phyloP scores from a whole-genome alignment of 2,113 vertebrate species.

The Theristicus caerulescens region DNA sequence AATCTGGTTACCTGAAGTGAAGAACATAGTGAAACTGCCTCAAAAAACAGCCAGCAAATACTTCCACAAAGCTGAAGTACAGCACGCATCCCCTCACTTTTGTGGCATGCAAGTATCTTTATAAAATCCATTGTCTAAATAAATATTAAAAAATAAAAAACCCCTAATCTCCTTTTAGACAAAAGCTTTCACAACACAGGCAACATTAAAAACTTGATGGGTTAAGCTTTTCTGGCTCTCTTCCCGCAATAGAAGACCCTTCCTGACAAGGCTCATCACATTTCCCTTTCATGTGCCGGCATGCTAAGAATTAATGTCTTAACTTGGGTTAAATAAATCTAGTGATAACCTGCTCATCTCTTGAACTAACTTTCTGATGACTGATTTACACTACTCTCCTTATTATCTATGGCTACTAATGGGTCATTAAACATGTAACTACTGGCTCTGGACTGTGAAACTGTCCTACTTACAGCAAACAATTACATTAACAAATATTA shows the following conservation, averaged over 20 bases:
- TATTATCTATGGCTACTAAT: constrained; percentile 44
- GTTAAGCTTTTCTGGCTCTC: constrained; percentile 58
- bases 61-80: constrained; percentile 28
- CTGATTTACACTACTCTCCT: not conserved
- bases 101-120: not conserved
- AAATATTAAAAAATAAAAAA: not conserved
- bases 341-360: constrained; percentile 58
- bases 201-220: constrained; percentile 27
- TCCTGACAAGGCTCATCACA: constrained; percentile 57
- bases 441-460: constrained; percentile 49
- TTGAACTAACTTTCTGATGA: constrained; percentile 29
- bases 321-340: constrained; percentile 67
- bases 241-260: constrained; percentile 38
- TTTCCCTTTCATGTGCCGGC: constrained; percentile 54
- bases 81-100: not conserved
- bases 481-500: constrained; percentile 15
- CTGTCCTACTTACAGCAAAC: constrained; percentile 19
- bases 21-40: not conserved
- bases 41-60: constrained; percentile 34
- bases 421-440: constrained; percentile 45
- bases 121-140: not conserved
- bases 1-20: not conserved
- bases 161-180: constrained; percentile 14
- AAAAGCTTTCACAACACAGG: constrained; percentile 31
- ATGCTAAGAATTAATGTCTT: constrained; percentile 66